A percentile compares a stretch with the other conserved stretches of the same genome.
Conservation (phyloP, 1,140 invertebrate species). For the Nephila pilipes region DNA sequence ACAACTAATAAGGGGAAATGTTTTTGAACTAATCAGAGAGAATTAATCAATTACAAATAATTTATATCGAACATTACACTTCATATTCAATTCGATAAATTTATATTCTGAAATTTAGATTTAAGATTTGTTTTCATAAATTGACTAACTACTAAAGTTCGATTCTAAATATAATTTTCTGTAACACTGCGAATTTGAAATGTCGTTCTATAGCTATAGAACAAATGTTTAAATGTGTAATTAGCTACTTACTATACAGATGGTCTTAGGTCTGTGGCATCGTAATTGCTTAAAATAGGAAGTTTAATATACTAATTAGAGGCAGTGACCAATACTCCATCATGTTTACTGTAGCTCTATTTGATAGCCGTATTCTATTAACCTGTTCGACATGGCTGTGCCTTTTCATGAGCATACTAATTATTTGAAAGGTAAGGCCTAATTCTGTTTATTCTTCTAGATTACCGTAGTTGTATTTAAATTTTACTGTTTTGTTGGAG, state of each 20-base stretch:
- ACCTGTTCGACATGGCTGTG: background rate
- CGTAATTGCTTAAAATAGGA: constrained; percentile 42
- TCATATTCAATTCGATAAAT: too few species aligned
- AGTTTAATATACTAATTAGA: constrained; percentile 67
- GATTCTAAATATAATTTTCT: background rate
- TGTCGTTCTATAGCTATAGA: background rate
- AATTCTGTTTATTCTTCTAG: too few species aligned
- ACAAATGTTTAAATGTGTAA: constrained; percentile 54
- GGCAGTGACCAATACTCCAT: constrained; percentile 5
- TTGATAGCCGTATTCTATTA: constrained; percentile 32
- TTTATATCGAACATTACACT: too few species aligned
- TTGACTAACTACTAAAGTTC: background rate
- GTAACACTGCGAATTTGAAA: background rate
- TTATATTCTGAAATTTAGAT: too few species aligned
- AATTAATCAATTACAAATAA: too few species aligned
- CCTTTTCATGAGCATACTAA: background rate
- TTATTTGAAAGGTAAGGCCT: background rate
- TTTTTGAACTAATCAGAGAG: too few species aligned
- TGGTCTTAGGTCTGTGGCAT: background rate
- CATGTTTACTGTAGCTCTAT: background rate
- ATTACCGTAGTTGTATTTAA: too few species aligned
- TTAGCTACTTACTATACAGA: constrained; percentile 19
- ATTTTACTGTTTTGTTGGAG: too few species aligned
- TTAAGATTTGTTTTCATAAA: too few species aligned
- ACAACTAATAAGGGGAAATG: too few species aligned